These are phyloP conservation scores for Botia almorhae DNA, from an alignment of 2,797 vertebrate genomes.

Conservation along the genomic window DNA sequence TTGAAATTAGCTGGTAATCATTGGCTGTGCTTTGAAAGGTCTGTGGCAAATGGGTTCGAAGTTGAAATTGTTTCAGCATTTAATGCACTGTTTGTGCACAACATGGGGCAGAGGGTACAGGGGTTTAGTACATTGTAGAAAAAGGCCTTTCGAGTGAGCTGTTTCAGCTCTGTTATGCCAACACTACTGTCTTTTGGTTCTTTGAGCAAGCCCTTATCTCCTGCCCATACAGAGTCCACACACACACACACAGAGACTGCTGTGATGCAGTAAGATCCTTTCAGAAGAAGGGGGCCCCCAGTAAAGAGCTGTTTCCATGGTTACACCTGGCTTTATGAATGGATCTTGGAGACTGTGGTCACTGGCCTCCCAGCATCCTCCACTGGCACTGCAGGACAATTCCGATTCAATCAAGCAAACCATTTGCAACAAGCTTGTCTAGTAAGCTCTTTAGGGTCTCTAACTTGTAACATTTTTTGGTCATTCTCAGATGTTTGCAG, in stretches of 20 bases:
- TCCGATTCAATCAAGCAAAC: constrained; percentile 1
- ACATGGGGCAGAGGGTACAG: too few species aligned
- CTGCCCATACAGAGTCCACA: background rate
- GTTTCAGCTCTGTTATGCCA: constrained; percentile 4
- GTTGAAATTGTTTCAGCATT: too few species aligned
- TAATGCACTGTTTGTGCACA: too few species aligned
- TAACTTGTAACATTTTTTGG: background rate
- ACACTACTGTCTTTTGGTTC: constrained; percentile 13
- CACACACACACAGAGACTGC: constrained; percentile 28
- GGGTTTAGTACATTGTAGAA: too few species aligned
- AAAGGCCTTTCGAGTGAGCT: too few species aligned
- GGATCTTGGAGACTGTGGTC: constrained; percentile 53
- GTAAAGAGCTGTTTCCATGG: constrained; percentile 72
- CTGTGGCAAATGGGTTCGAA: too few species aligned
- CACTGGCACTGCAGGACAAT: background rate
- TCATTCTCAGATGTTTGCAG: background rate
- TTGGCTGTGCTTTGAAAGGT: too few species aligned
- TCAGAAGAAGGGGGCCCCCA: constrained; percentile 62
- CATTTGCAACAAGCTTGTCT: constrained; percentile 53
- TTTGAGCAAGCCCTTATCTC: constrained; percentile 1
- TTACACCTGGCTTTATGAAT: constrained; percentile 68
- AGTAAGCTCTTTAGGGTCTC: background rate
- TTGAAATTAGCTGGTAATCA: too few species aligned
- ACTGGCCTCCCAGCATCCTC: constrained; percentile 31
- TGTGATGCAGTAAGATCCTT: constrained; percentile 29